phyloP scores from a whole-genome alignment of 92 coral and sea anemone genomes.

The Porites rus region DNA sequence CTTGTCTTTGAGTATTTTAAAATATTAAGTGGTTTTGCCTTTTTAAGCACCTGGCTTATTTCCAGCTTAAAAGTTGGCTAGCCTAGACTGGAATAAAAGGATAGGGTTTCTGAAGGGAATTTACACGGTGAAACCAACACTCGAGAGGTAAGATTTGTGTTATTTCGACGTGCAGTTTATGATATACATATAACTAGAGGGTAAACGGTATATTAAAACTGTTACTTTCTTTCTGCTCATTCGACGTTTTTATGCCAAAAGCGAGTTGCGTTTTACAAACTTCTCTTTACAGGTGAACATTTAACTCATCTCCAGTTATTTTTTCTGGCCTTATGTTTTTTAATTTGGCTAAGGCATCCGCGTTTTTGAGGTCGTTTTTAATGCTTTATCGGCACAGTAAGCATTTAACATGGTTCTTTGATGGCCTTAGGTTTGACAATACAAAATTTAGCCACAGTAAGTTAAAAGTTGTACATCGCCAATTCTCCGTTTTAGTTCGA shows the following conservation, averaged over 20 bases:
- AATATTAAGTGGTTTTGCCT: no score
- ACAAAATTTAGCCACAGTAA: not conserved
- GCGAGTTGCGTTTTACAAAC: no score
- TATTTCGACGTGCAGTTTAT: not conserved
- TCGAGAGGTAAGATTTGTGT: not conserved
- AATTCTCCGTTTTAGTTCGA: slow-evolving; percentile 1
- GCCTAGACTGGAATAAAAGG: not conserved
- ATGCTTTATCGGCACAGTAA: no score
- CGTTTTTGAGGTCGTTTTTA: no score
- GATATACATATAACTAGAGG: no score
- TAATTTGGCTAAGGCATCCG: no score
- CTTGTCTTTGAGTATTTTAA: not conserved
- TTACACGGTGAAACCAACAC: not conserved
- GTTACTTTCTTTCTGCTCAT: no score
- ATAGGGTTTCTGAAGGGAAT: not conserved
- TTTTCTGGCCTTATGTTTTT: no score
- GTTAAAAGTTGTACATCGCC: not conserved
- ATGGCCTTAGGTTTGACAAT: not conserved
- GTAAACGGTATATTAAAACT: no score
- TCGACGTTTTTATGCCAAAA: no score
- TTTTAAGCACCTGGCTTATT: not conserved
- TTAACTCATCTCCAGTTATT: no score
- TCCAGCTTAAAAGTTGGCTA: not conserved
- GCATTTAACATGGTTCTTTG: not conserved
- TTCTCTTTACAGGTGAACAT: no score